Percentiles rank a stretch among this genome's conserved stretches.
Conservation (phyloP, 2,888 invertebrate species). For the Neelides folsomi region DNA sequence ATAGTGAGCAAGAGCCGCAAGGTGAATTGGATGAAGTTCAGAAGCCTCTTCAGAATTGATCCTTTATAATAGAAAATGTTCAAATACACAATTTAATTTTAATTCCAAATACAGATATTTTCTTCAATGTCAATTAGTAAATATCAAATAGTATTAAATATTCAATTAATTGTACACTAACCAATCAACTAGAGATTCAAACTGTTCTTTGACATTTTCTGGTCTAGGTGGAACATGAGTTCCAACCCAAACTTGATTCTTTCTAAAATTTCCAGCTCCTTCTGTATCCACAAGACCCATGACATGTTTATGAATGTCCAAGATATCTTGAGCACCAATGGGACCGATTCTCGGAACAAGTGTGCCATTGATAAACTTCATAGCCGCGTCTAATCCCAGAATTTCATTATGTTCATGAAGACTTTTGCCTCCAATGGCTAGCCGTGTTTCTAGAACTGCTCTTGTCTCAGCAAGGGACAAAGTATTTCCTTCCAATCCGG, state of each 20-base stretch:
- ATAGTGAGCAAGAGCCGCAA: conserved; percentile 91
- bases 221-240: conserved; percentile 88
- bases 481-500: conserved; percentile 94
- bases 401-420: conserved; percentile 96
- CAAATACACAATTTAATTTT: too few relatives aligned
- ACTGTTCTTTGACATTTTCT: conserved; percentile 60
- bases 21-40: conserved; percentile 79
- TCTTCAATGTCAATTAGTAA: too few relatives aligned
- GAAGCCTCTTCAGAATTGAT: conserved; percentile 68
- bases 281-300: conserved; percentile 88
- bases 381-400: conserved; percentile 80
- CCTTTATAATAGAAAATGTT: not conserved
- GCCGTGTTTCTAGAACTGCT: conserved; percentile 76
- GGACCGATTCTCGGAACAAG: conserved; percentile 54
- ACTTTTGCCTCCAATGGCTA: conserved; percentile 62
- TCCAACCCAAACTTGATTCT: conserved; percentile 86
- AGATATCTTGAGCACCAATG: conserved; percentile 69
- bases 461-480: conserved; percentile 85
- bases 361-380: conserved; percentile 74
- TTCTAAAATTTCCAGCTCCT: conserved; percentile 74
- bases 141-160: conserved; percentile 33
- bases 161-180: conserved; percentile 37
- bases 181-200: conserved; percentile 85
- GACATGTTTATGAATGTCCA: conserved; percentile 83
- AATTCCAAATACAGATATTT: too few relatives aligned